These are phyloP conservation scores for Coracopsis vasa DNA, from an alignment of 2,113 vertebrate genomes.

Conservation along the genomic window DNA sequence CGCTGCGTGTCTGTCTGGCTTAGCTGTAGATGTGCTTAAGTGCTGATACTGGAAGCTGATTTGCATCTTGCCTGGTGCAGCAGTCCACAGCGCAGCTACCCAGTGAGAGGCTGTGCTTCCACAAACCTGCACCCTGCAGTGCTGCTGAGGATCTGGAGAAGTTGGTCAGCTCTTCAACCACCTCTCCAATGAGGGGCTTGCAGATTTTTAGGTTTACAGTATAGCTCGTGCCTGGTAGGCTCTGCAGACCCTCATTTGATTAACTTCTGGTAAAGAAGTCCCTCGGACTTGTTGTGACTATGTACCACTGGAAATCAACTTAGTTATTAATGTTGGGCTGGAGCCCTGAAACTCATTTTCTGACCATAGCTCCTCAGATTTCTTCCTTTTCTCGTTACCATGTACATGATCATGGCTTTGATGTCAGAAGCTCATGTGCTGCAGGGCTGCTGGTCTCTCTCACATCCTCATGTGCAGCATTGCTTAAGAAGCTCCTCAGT, in stretches of 20 bases:
- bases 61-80: background rate
- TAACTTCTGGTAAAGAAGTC: background rate
- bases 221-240: background rate
- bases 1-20: accelerated
- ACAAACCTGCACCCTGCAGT: background rate
- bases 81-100: accelerated
- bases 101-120: background rate
- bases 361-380: background rate
- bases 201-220: background rate
- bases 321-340: background rate
- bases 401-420: background rate
- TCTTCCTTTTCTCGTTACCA: background rate
- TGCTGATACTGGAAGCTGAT: background rate
- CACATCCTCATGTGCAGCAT: background rate
- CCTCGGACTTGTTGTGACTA: background rate
- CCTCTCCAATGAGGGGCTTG: accelerated
- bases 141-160: background rate
- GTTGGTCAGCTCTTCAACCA: accelerated
- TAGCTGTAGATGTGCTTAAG: background rate
- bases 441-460: background rate
- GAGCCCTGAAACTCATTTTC: background rate
- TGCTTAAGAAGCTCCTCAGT: background rate
- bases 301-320: background rate
- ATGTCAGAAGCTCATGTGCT: background rate
- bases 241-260: background rate